Conservation (phyloP, 2,888 invertebrate species). For the Cotesia congregata region DNA sequence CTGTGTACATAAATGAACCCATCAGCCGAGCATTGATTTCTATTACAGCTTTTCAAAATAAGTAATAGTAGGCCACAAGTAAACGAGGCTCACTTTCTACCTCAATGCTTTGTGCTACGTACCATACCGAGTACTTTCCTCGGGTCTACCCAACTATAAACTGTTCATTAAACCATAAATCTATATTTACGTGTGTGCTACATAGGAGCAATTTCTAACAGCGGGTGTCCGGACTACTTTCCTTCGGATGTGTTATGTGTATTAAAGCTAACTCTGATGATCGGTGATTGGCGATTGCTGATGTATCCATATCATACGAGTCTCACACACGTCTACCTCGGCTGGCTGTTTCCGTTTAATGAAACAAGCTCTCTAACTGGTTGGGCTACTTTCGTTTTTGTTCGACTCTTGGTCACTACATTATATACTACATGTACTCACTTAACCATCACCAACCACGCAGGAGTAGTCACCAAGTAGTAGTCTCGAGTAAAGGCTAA, state of each 20-base stretch:
- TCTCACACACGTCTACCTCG: constrained; percentile 14
- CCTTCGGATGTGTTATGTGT: constrained; percentile 11
- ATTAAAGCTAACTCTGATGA: constrained; percentile 16
- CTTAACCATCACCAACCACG: not conserved
- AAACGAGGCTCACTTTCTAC: constrained; percentile 11
- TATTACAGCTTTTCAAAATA: not conserved
- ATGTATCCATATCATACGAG: constrained; percentile 16
- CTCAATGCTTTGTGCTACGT: constrained; percentile 33
- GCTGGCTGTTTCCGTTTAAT: constrained; percentile 36
- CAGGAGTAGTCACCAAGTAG: not conserved
- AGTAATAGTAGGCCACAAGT: not conserved
- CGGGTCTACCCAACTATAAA: constrained; percentile 53
- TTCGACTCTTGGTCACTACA: constrained; percentile 33
- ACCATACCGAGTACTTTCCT: constrained; percentile 55
- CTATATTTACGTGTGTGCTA: constrained; percentile 34
- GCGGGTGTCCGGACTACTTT: constrained; percentile 38
- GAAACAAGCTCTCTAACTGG: constrained; percentile 46
- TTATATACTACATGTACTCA: constrained; percentile 28
- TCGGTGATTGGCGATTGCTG: no score
- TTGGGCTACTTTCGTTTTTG: constrained; percentile 61
- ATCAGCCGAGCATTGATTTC: not conserved
- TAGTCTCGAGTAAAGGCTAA: constrained; percentile 25
- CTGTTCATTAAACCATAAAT: constrained; percentile 43
- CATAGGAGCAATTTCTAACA: constrained; percentile 35
- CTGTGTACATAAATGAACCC: not conserved